Base-by-base conservation (phyloP, 1,140 invertebrate species). In the Micrasema longulum region DNA sequence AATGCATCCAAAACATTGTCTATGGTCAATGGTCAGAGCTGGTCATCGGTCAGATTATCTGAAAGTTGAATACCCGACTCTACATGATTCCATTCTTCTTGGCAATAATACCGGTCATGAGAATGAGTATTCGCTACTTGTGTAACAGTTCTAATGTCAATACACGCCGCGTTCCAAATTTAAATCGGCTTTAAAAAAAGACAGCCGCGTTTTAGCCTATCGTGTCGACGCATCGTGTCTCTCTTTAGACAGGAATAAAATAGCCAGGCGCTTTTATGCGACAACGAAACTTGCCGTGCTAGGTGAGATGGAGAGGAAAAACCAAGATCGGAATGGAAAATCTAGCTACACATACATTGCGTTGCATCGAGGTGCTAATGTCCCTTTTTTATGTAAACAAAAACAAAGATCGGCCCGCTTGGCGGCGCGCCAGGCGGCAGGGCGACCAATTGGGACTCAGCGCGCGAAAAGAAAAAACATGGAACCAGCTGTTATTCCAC, bases 331-430 rank as follows among this genome's bases (percentile, higher is more conserved):
- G n/a, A n/a, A n/a, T n/a, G n/a, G n/a, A n/a, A n/a, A n/a, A n/a
- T n/a, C n/a, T n/a, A n/a, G n/a, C n/a, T n/a, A n/a, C n/a, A n/a
- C n/a, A n/a, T n/a, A 36, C 36, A 12, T 43, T 43, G 67, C 67
- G 26, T 22, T 62, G 53, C 67, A 47, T 22, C 43, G 64, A 26
- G 43, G 45, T 62, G 67, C 41, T 69, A 69, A 69, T 62, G 67
- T 50, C 67, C 67, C 55, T 69, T 50, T 67, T 69, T 69, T 48
- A 69, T 60, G 41, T 62, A 69, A 69, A 60, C 53, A 69, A 69
- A 65, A 69, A 69, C 67, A 62, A 45, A 53, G 55, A n/a, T n/a
- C 67, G 67, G n/a, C 67, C 67, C 67, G 67, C 53, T 69, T 69
- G 67, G 67, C 67, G 41, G 38, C 55, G 5, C 36, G 67, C 67